These are phyloP conservation scores for Thecocarcelia acutangulata DNA, from an alignment of 2,888 invertebrate species.

Conservation along the genomic window DNA sequence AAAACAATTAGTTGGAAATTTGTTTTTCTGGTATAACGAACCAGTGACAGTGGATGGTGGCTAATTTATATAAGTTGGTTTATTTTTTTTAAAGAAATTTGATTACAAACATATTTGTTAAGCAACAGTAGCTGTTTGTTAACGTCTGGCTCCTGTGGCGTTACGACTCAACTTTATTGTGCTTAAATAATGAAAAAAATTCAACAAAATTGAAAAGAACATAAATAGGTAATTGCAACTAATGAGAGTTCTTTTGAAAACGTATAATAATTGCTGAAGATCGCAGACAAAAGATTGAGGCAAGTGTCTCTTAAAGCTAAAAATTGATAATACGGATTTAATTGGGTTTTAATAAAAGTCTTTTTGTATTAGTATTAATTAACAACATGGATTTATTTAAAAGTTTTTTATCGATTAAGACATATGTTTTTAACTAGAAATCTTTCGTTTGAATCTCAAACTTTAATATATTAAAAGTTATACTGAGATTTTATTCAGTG, in stretches of 20 bases:
- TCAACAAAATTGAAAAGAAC: constrained; percentile 6
- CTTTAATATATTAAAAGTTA: no score
- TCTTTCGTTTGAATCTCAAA: no score
- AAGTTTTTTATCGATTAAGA: no score
- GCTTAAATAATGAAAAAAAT: constrained; percentile 22
- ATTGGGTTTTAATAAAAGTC: no score
- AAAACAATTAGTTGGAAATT: constrained; percentile 51
- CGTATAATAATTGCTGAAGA: constrained; percentile 4
- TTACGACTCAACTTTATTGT: constrained; percentile 16
- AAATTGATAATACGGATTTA: no score
- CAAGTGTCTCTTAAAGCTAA: no score
- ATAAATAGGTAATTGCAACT: constrained; percentile 63
- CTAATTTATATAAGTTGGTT: constrained; percentile 28
- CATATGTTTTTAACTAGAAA: no score
- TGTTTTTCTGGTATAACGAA: constrained; percentile 11
- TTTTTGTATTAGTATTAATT: no score
- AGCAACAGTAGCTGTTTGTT: constrained; percentile 65
- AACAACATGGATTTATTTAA: no score
- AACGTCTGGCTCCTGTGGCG: constrained; percentile 59
- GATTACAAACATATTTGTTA: constrained; percentile 27
- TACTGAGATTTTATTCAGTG: no score
- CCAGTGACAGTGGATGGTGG: constrained; percentile 22
- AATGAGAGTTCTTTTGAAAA: constrained; percentile 34
- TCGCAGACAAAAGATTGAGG: background rate
- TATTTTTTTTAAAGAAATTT: background rate